Conservation (phyloP, 2,888 invertebrate genomes). For the Reticulitermes lucifugus region DNA sequence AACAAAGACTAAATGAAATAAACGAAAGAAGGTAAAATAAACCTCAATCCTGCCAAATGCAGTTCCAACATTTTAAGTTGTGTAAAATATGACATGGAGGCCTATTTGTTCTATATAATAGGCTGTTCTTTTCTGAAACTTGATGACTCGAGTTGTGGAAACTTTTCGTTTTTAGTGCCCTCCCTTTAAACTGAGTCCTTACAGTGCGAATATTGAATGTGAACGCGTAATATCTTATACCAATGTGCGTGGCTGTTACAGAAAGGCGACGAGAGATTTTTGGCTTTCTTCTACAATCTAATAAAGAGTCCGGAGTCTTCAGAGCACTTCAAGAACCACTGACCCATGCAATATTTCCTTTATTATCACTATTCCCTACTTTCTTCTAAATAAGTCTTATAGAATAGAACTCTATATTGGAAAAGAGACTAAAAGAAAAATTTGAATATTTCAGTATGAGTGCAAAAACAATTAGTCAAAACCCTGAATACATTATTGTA, state of each 20-base stretch:
- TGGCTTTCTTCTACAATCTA: background rate
- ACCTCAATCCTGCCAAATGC: constrained; percentile 41
- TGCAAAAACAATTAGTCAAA: too few species aligned
- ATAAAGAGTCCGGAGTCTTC: background rate
- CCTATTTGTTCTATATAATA: constrained; percentile 20
- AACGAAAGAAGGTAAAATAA: background rate
- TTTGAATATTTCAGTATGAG: background rate
- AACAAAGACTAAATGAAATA: background rate
- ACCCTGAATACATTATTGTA: too few species aligned
- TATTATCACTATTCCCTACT: background rate
- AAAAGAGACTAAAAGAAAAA: background rate
- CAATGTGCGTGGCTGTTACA: background rate
- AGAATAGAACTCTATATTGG: background rate
- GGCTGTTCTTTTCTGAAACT: constrained; percentile 5
- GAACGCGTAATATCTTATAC: background rate
- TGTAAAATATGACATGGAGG: constrained; percentile 34
- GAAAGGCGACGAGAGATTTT: background rate
- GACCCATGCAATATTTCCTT: constrained; percentile 23
- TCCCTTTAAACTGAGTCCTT: background rate
- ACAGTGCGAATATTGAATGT: background rate
- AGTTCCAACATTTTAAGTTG: constrained; percentile 36
- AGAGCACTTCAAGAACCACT: background rate
- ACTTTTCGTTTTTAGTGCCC: constrained; percentile 11
- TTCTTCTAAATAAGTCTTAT: background rate
- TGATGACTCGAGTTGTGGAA: constrained; percentile 43